Conservation (phyloP, 2,113 vertebrate species). For the Zosterops hypoxanthus region DNA sequence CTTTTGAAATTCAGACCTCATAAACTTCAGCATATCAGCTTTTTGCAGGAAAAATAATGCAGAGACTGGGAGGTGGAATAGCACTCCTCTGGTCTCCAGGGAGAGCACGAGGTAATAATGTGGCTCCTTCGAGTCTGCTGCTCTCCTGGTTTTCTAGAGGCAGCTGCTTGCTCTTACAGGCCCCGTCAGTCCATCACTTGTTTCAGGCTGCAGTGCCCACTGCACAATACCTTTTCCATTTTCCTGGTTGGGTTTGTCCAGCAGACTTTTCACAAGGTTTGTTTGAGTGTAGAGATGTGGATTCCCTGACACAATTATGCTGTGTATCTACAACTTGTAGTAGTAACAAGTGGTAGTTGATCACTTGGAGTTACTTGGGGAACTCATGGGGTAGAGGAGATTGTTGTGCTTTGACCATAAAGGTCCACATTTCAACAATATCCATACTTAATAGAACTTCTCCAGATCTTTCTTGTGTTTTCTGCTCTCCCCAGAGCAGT, state of each 20-base stretch:
- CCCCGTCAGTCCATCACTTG: background rate
- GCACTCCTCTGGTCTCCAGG: background rate
- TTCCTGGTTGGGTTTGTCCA: background rate
- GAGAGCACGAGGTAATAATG: background rate
- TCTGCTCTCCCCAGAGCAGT: background rate
- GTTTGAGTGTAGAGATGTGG: accelerated
- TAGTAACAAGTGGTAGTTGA: background rate
- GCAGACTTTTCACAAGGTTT: background rate
- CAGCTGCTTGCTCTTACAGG: background rate
- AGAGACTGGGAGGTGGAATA: background rate
- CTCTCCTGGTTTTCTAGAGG: background rate
- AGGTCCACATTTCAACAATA: background rate
- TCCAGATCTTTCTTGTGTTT: background rate
- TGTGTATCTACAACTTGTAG: background rate
- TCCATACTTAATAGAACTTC: background rate
- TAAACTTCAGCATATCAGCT: background rate
- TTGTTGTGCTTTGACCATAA: background rate
- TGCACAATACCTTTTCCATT: background rate
- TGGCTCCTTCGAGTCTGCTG: constrained; percentile 28
- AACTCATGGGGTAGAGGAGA: background rate
- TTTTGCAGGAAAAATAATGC: background rate
- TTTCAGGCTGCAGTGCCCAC: background rate
- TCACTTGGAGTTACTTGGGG: background rate
- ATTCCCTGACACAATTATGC: background rate
- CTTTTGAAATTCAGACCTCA: constrained; percentile 29